Evolutionary conservation across 2,113 vertebrate species (phyloP).

Genomic region (Phoxinus phoxinus): DNA sequence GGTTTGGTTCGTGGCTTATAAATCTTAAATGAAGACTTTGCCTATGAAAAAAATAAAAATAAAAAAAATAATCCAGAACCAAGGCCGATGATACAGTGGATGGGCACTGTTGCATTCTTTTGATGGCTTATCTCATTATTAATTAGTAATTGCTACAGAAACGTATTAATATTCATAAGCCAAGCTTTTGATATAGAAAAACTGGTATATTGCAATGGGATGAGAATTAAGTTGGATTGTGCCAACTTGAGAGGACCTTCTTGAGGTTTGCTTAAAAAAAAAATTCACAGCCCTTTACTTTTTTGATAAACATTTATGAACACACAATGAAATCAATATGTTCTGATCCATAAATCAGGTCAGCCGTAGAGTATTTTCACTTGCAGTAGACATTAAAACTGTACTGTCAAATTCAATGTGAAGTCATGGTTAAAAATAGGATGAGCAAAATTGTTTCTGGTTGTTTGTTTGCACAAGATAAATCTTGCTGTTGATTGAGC

Average conservation of each 20-base stretch:
- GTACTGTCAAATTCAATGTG: not conserved
- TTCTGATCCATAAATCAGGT: not conserved
- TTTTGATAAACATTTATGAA: not conserved
- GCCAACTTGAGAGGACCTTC: not conserved
- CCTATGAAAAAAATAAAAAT: not conserved
- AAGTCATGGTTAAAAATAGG: not conserved
- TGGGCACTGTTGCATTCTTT: not conserved
- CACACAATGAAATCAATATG: not conserved
- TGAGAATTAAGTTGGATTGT: not conserved
- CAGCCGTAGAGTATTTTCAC: not conserved
- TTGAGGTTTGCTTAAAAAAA: not conserved
- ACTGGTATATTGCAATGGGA: not conserved
- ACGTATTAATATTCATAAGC: not conserved
- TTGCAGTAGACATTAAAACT: not conserved
- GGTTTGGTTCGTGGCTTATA: not conserved
- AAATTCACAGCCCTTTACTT: not conserved
- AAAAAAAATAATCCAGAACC: no score
- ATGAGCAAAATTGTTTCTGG: not conserved
- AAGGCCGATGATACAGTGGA: not conserved
- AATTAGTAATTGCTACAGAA: not conserved
- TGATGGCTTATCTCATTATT: not conserved
- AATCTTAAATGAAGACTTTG: not conserved
- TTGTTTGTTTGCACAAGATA: not conserved
- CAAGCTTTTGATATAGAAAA: not conserved
- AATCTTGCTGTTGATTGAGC: not conserved